A percentile compares a stretch with the other conserved stretches of the same genome.
Evolutionary conservation across 2,113 vertebrate genomes (phyloP).

Genomic region (Xyliphius kryptos): DNA sequence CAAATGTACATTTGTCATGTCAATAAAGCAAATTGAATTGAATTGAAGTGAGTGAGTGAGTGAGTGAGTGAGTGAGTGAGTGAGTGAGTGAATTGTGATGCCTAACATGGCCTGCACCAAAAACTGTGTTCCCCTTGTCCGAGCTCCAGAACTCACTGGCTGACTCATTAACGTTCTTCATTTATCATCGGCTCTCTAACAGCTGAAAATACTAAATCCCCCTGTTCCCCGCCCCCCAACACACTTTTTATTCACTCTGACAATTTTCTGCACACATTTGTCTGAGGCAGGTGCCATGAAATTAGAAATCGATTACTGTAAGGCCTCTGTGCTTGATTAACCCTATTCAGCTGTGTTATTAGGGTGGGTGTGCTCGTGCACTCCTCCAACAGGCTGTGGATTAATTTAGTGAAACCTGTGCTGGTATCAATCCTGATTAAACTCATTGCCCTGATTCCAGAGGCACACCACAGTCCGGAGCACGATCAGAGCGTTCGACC

Average conservation of each 20-base stretch:
- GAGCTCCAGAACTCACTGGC: slow-evolving; percentile 8
- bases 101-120: slow-evolving; percentile 2
- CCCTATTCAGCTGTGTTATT: slow-evolving; percentile 46
- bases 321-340: slow-evolving; percentile 63
- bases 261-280: slow-evolving; percentile 50
- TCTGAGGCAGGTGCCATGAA: slow-evolving; percentile 67
- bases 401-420: slow-evolving; percentile 54
- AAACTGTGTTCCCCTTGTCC: too few species aligned
- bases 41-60: not conserved
- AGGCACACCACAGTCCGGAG: too few species aligned
- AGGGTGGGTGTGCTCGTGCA: slow-evolving; percentile 12
- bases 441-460: not conserved
- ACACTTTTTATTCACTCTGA: slow-evolving; percentile 17
- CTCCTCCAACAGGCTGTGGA: slow-evolving; percentile 26
- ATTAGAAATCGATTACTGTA: slow-evolving; percentile 73
- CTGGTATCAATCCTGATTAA: slow-evolving; percentile 59
- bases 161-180: slow-evolving; percentile 4
- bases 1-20: too few species aligned
- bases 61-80: not conserved
- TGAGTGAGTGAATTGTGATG: not conserved
- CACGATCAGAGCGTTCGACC: too few species aligned
- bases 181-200: not conserved
- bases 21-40: too few species aligned
- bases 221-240: not conserved
- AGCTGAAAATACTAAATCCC: slow-evolving; percentile 12